Evolutionary conservation across 2,888 invertebrate species (phyloP).

Genomic region (Dyspetes luteomarginatus): DNA sequence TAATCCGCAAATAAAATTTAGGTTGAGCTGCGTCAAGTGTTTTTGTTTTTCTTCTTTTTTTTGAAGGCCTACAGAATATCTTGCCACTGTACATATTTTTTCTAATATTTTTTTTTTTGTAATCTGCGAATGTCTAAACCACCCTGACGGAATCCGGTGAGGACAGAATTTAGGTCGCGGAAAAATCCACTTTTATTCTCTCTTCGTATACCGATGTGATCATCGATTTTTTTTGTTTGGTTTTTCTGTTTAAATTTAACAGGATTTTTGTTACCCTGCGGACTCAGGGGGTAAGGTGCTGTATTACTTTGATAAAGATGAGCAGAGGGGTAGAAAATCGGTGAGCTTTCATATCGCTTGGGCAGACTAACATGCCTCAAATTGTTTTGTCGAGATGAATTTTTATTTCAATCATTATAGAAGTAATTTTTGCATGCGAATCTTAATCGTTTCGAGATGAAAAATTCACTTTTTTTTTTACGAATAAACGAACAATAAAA

Average conservation of each 20-base stretch:
- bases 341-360: slow-evolving; percentile 81
- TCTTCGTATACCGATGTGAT: neutral
- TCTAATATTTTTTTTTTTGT: slow-evolving; percentile 44
- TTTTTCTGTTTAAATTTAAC: slow-evolving; percentile 77
- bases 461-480: slow-evolving; percentile 1
- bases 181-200: neutral
- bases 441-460: neutral
- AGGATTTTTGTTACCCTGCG: slow-evolving; percentile 81
- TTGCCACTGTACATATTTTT: slow-evolving; percentile 34
- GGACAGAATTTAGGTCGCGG: slow-evolving; percentile 16
- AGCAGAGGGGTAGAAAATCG: slow-evolving; percentile 77
- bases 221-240: slow-evolving; percentile 38
- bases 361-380: slow-evolving; percentile 70
- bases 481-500: too few species aligned
- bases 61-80: neutral
- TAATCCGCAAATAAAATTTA: slow-evolving; percentile 2
- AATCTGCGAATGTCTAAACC: slow-evolving; percentile 32
- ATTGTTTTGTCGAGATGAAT: neutral
- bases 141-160: slow-evolving; percentile 12
- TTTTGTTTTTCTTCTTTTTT: neutral
- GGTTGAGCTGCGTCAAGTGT: neutral
- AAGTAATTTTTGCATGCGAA: neutral
- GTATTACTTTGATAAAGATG: slow-evolving; percentile 81
- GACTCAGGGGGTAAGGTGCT: slow-evolving; percentile 82
- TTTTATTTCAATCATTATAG: neutral